Evolutionary conservation across 2,797 vertebrate species (phyloP).

Genomic region (Borostomias antarcticus): DNA sequence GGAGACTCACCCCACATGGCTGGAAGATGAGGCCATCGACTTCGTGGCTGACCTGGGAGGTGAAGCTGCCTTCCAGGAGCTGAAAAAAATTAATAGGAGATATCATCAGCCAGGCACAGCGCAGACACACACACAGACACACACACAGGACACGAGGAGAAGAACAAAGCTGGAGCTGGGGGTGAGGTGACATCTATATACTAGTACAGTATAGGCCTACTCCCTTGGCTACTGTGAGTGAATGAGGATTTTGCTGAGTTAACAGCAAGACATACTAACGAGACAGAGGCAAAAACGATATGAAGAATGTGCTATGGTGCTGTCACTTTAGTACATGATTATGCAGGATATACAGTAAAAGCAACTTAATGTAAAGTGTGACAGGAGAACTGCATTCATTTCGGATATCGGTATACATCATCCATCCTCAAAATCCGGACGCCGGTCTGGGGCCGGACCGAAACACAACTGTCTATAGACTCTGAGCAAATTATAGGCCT

Average conservation of each 20-base stretch:
- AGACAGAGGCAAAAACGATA: no score
- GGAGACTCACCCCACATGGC: conserved; percentile 90
- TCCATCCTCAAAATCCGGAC: no score
- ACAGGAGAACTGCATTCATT: conserved; percentile 15
- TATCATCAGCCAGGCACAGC: conserved; percentile 20
- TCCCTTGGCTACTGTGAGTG: background rate
- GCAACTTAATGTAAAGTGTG: no score
- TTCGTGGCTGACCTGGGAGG: conserved; percentile 97
- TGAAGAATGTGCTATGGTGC: no score
- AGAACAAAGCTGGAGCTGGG: background rate
- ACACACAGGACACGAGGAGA: background rate
- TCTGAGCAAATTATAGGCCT: no score
- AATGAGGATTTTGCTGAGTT: no score
- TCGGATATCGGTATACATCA: no score
- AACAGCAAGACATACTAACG: no score
- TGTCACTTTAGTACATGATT: background rate
- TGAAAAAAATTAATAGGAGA: conserved; percentile 59
- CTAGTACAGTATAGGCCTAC: no score
- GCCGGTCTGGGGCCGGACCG: no score
- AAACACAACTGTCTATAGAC: no score
- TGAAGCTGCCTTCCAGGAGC: conserved; percentile 97
- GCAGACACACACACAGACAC: conserved; percentile 29
- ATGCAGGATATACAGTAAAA: no score
- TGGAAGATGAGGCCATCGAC: conserved; percentile 98
- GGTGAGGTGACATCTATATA: background rate